Evolutionary conservation across 2,797 vertebrate genomes (phyloP).

Genomic region (Gouania willdenowi): DNA sequence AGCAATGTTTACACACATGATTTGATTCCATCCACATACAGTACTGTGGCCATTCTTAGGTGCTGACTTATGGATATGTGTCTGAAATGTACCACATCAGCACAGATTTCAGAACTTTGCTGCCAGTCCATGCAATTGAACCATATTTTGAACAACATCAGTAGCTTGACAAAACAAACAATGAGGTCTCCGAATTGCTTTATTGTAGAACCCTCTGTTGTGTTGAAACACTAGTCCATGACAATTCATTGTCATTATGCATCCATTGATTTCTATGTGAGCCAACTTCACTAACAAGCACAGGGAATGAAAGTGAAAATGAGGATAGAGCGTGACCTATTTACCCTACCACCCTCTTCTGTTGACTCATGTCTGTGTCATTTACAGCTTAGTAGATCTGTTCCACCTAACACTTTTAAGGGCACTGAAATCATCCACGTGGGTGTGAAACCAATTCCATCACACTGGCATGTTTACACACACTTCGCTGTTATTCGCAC

Average conservation of each 20-base stretch:
- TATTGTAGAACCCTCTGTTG: too few species aligned
- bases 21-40: background rate
- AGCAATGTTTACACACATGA: background rate
- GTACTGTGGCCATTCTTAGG: background rate
- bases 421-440: slow-evolving; percentile 34
- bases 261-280: slow-evolving; percentile 43
- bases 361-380: slow-evolving; percentile 58
- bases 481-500: background rate
- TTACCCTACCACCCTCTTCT: slow-evolving; percentile 55
- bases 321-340: slow-evolving; percentile 57
- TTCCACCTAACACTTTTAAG: slow-evolving; percentile 45
- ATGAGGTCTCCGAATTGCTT: too few species aligned
- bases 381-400: slow-evolving; percentile 52
- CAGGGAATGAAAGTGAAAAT: slow-evolving; percentile 25
- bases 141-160: too few species aligned
- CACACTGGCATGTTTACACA: slow-evolving; percentile 7
- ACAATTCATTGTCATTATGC: slow-evolving; percentile 41
- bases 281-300: slow-evolving; percentile 25
- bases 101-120: too few species aligned
- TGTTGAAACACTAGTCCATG: slow-evolving; percentile 21
- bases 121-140: too few species aligned
- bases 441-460: slow-evolving; percentile 30
- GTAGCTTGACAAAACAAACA: slow-evolving; percentile 21
- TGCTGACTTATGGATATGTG: background rate
- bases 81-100: background rate